phyloP scores from a whole-genome alignment of 2,888 invertebrate genomes.

The Marasmarcha lunaedactyla region DNA sequence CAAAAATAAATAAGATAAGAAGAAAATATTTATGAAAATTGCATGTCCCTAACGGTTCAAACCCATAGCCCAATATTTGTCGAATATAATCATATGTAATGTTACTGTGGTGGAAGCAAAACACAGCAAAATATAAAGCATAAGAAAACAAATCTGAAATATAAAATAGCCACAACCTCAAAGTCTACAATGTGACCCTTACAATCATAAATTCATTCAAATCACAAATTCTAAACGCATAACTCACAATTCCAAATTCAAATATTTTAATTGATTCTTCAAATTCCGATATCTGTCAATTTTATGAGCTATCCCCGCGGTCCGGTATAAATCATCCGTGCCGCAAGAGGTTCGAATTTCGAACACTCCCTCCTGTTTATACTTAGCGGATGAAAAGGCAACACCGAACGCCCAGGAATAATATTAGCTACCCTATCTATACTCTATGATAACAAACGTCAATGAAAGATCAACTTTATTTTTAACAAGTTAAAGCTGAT shows the following conservation, averaged over 20 bases:
- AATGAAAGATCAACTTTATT: conserved; percentile 28
- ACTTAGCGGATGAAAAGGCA: conserved; percentile 70
- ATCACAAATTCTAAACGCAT: background rate
- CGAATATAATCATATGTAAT: too few relatives aligned
- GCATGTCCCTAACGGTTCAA: too few relatives aligned
- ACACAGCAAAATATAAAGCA: too few relatives aligned
- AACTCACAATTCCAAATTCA: background rate
- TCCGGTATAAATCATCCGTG: conserved; percentile 36
- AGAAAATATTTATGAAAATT: too few relatives aligned
- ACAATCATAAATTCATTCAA: too few relatives aligned
- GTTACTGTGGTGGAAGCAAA: too few relatives aligned
- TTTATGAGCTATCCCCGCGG: background rate
- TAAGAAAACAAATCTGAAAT: too few relatives aligned
- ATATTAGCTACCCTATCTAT: conserved; percentile 67
- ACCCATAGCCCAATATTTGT: too few relatives aligned
- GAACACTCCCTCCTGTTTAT: conserved; percentile 68
- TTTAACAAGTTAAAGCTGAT: conserved; percentile 23
- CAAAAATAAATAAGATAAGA: too few relatives aligned
- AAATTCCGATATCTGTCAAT: conserved; percentile 1
- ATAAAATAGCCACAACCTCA: too few relatives aligned
- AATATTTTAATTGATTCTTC: background rate
- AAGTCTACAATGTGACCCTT: too few relatives aligned
- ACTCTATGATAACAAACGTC: conserved; percentile 36
- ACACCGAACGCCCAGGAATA: conserved; percentile 68
- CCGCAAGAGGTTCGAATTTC: conserved; percentile 45